Percentiles rank a stretch among this genome's conserved stretches.
Conservation (phyloP, 2,888 invertebrate species). For the Epistrophella euchroma region DNA sequence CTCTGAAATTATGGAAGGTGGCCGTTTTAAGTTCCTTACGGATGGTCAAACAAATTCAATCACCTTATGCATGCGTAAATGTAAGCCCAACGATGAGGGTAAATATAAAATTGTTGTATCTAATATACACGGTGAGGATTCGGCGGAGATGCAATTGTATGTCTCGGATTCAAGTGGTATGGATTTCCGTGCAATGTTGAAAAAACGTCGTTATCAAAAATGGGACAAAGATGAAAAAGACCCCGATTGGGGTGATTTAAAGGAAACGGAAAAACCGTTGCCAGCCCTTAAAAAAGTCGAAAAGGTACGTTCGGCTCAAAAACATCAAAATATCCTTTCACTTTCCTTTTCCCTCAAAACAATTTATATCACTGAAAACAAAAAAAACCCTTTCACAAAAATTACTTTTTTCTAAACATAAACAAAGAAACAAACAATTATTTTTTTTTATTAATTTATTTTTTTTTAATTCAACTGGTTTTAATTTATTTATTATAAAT, state of each 20-base stretch:
- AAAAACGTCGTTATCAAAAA: conserved; percentile 97
- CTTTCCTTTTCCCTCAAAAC: not conserved
- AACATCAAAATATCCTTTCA: conserved; percentile 24
- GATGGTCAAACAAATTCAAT: conserved; percentile 97
- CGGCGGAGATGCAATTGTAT: conserved; percentile 97
- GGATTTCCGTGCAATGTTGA: conserved; percentile 99
- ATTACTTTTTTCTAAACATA: not conserved
- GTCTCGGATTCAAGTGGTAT: conserved; percentile 99
- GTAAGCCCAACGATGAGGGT: conserved; percentile 98
- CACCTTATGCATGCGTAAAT: conserved; percentile 97
- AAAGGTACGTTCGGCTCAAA: conserved; percentile 88
- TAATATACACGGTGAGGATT: conserved; percentile 97
- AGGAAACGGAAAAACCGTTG: conserved; percentile 94
- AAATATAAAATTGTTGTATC: conserved; percentile 96
- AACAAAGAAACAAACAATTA: not conserved
- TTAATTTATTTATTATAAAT: conserved; percentile 13
- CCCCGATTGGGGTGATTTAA: conserved; percentile 96
- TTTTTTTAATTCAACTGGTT: conserved; percentile 21
- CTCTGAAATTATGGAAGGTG: conserved; percentile 96
- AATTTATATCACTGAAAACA: not conserved
- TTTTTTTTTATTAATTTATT: conserved; percentile 20
- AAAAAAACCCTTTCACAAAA: not conserved
- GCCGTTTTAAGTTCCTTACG: conserved; percentile 96
- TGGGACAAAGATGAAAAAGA: conserved; percentile 96
- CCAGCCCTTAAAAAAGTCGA: conserved; percentile 96